phyloP scores from a whole-genome alignment of 1,140 invertebrate species.

The Atta cephalotes region DNA sequence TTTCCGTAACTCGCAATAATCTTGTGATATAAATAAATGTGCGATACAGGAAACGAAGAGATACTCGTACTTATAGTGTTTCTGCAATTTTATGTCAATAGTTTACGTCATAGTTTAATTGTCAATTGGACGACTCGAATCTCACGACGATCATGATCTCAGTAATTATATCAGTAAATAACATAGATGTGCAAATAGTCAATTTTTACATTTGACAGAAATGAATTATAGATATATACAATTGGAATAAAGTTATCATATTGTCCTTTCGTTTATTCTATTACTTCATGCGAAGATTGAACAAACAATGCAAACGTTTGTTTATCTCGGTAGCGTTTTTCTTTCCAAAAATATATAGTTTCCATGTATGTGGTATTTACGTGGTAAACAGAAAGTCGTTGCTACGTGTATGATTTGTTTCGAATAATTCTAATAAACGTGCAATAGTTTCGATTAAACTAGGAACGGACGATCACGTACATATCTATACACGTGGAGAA shows the following conservation, averaged over 20 bases:
- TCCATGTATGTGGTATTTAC: conserved; percentile 15
- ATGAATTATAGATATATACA: background rate
- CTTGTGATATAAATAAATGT: conserved; percentile 38
- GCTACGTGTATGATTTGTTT: conserved; percentile 16
- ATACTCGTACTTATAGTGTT: background rate
- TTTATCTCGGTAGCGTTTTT: conserved; percentile 8
- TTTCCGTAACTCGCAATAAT: conserved; percentile 41
- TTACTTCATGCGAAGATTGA: conserved; percentile 7
- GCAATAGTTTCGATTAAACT: background rate
- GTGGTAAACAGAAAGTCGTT: background rate
- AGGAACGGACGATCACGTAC: background rate
- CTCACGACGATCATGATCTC: background rate
- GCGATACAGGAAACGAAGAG: conserved; percentile 9
- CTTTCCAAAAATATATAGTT: conserved; percentile 29
- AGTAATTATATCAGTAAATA: background rate
- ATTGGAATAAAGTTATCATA: background rate
- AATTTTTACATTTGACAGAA: background rate
- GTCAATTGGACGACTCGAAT: background rate
- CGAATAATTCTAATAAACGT: background rate
- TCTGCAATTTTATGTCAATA: conserved; percentile 1
- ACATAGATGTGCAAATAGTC: background rate
- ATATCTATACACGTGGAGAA: background rate
- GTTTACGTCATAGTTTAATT: conserved; percentile 10
- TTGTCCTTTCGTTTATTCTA: background rate
- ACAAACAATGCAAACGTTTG: conserved; percentile 23